Evolutionary conservation across 2,113 vertebrate genomes (phyloP), one percentile per base, ranked within the genome.

Genomic region (Piaya cayana): DNA sequence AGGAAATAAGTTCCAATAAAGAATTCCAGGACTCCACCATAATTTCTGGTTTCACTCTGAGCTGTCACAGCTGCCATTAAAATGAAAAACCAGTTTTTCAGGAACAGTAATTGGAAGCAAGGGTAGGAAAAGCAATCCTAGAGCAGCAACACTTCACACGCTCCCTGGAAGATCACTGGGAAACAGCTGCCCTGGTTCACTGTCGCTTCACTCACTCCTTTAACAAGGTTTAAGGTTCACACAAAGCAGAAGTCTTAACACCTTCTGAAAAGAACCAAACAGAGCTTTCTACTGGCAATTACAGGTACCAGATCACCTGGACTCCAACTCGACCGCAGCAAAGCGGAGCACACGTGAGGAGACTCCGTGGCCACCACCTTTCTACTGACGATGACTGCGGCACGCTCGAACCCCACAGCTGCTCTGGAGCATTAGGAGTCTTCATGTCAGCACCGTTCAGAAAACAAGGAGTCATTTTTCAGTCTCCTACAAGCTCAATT

Each of bases 81-180:
- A 93, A 90, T 27, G 32, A 91, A 92, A 92, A 82, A 80, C 74
- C 79, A 81, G 50, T 74, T 92, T 93, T 93, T 93, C 92, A 95
- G 67, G 91, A 92, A 42, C 22, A 36, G 59, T 30, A 89, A 82
- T 18, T 82, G 88, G 84, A 87, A 91, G 55, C 50, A 62, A 90
- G 55, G n/a, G 55, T 15, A 77, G 87, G 79, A 93, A 93, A 93
- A 88, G 71, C 20, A 39, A 63, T 59, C 90, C 87, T 67, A 25
- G 23, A 80, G 71, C 70, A 91, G 6, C 22, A 76, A 5, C 37
- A 62, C 72, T 76, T 78, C 63, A 34, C 70, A 27, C 5, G 1
- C 53, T 76, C 27, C 70, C 69, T 58, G 75, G 53, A 82, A 94
- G 68, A 87, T 53, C 19, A 13, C 53, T 16, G 36, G 53, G 59